These are phyloP conservation scores for Tineola bisselliella DNA, from an alignment of 2,888 invertebrate genomes.

Conservation along the genomic window DNA sequence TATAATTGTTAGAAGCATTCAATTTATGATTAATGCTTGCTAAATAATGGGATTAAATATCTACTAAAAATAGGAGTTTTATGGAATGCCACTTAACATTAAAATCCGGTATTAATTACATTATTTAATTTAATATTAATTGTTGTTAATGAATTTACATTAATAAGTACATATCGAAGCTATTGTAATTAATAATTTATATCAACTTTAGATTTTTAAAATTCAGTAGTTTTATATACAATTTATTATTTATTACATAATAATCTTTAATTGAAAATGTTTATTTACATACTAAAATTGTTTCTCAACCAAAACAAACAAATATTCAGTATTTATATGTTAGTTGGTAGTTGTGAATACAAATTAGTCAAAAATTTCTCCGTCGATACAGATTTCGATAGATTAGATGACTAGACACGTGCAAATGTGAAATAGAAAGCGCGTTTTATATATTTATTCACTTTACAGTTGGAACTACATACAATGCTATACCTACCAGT, in stretches of 20 bases:
- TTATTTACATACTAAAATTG: not conserved
- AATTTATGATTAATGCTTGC: too few relatives aligned
- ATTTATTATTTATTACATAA: not conserved
- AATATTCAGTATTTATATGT: slow-evolving; percentile 26
- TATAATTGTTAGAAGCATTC: too few relatives aligned
- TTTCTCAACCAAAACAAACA: not conserved
- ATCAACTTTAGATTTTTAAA: too few relatives aligned
- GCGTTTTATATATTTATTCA: slow-evolving; percentile 18
- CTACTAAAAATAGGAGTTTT: not conserved
- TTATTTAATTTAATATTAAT: not conserved
- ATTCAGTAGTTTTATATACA: too few relatives aligned
- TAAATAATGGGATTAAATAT: too few relatives aligned
- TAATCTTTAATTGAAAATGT: not conserved
- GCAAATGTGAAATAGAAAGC: slow-evolving; percentile 47
- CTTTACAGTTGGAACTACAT: not conserved
- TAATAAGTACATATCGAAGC: not conserved
- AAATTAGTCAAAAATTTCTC: slow-evolving; percentile 55
- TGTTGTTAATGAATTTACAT: not conserved
- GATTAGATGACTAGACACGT: slow-evolving; percentile 24
- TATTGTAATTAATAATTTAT: too few relatives aligned
- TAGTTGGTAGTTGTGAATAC: slow-evolving; percentile 45
- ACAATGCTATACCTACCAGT: too few relatives aligned
- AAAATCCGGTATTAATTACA: not conserved
- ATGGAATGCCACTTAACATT: not conserved
- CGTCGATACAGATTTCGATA: slow-evolving; percentile 38